Conservation (phyloP, 2,888 invertebrate species). For the Cistogaster globosa region DNA sequence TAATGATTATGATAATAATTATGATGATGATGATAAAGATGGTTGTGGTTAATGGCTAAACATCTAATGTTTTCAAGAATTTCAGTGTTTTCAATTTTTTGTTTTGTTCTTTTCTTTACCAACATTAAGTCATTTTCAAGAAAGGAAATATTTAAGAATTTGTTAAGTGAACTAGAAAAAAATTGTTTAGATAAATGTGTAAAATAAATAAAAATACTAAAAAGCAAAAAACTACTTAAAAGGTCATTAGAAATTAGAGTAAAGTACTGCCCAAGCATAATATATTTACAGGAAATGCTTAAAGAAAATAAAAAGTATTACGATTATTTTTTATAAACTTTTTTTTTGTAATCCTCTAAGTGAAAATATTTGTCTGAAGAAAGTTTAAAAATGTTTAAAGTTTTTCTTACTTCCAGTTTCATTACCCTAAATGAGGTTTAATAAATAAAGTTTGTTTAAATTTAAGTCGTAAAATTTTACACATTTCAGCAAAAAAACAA, state of each 20-base stretch:
- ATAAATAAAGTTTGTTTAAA: conserved; percentile 47
- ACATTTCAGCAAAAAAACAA: conserved; percentile 5
- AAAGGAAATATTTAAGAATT: conserved; percentile 65
- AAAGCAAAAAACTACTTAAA: conserved; percentile 60
- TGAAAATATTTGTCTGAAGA: background rate
- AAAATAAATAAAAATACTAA: conserved; percentile 27
- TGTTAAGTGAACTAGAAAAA: conserved; percentile 63
- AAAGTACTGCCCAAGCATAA: conserved; percentile 40
- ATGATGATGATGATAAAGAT: conserved; percentile 32
- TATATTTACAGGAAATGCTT: conserved; percentile 43
- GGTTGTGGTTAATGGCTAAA: conserved; percentile 53
- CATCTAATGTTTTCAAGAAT: conserved; percentile 36
- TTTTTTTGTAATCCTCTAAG: background rate
- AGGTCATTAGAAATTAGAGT: conserved; percentile 68
- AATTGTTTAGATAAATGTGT: conserved; percentile 48
- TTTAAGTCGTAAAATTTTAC: conserved; percentile 32
- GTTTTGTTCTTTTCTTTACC: background rate
- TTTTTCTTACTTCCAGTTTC: conserved; percentile 27
- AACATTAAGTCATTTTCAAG: conserved; percentile 37
- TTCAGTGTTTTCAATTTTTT: background rate
- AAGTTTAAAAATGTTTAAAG: conserved; percentile 40
- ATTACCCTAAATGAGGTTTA: conserved; percentile 51
- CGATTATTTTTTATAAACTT: background rate
- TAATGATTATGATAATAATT: conserved; percentile 12
- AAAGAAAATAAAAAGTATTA: conserved; percentile 16